Base-by-base conservation (phyloP, 2,888 invertebrate genomes). In the Parnassius orleans region DNA sequence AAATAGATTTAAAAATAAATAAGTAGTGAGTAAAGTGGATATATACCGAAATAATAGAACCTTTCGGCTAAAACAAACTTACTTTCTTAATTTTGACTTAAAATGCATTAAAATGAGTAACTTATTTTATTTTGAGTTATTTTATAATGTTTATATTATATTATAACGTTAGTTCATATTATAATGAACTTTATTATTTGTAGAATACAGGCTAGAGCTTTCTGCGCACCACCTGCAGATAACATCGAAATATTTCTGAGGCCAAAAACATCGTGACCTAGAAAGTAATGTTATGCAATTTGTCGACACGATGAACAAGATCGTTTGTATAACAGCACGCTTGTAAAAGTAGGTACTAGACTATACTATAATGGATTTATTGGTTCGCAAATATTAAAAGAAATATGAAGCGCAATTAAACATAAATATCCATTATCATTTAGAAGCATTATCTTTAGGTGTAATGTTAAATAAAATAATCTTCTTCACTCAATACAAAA, bases 241-340 rank as follows among this genome's bases (percentile, higher is more conserved):
- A 61, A 64, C 67, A 67, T 59, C 47, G 41, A n/a, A 54, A 52
- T 59, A 74, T 73, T 71, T 68, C 67, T 62, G 63, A 66, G 66
- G 67, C 67, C 68, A 57, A 74, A 76, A 68, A 67, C 58, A 67
- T 68, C 65, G 69, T 72, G 77, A 75, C 80, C 81, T 77, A 83
- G 76, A 79, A 80, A 78, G 68, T 65, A 64, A 61, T 55, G 66
- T 88, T 86, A 83, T 78, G 80, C 75, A 87, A 87, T 74, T 63
- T 53, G 65, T 72, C 67, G 71, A 71, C 73, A 69, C 73, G 71
- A 69, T 72, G 68, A 77, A 77, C 74, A 76, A 80, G 75, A 79
- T 77, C 74, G 73, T 81, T 80, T 79, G 78, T 78, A 75, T 76
- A 80, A 81, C 75, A 68, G 66, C 75, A 74, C 66, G 64, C 68